Percentiles rank a stretch among this genome's conserved stretches.
Evolutionary conservation across 2,888 invertebrate species (phyloP).

Genomic region (Nemotelus nigrinus): DNA sequence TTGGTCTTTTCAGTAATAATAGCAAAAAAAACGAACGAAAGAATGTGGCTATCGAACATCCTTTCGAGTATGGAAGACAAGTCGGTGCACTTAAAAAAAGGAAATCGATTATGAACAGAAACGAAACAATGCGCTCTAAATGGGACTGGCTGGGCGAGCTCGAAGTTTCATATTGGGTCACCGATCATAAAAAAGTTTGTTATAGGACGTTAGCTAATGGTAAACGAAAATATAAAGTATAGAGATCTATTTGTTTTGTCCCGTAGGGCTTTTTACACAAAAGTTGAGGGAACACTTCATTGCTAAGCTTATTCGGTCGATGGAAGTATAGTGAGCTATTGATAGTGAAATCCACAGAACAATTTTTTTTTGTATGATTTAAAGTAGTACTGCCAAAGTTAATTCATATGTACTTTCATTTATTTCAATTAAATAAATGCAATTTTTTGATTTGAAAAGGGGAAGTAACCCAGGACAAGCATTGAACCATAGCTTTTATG

Average conservation of each 20-base stretch:
- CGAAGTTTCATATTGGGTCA: not conserved
- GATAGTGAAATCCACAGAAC: too few species aligned
- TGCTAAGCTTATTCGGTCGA: too few species aligned
- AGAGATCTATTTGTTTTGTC: not conserved
- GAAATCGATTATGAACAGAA: slow-evolving; percentile 19
- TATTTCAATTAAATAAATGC: too few species aligned
- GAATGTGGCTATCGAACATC: slow-evolving; percentile 27
- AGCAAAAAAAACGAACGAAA: slow-evolving; percentile 6
- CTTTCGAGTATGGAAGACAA: slow-evolving; percentile 39
- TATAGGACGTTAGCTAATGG: not conserved
- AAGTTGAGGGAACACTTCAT: too few species aligned
- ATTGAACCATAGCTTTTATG: too few species aligned
- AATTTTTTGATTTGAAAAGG: too few species aligned
- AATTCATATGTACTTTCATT: too few species aligned
- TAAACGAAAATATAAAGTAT: not conserved
- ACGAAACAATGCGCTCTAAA: not conserved
- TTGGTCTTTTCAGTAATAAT: slow-evolving; percentile 10
- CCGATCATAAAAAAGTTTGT: not conserved
- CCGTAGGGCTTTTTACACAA: not conserved
- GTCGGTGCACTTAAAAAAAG: slow-evolving; percentile 29
- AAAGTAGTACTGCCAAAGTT: too few species aligned
- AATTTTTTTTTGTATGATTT: too few species aligned
- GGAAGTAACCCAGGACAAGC: too few species aligned
- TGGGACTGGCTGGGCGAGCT: too few species aligned
- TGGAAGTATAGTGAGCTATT: too few species aligned